Base-by-base conservation (phyloP, 2,888 invertebrate species). In the Oligia fasciuncula region DNA sequence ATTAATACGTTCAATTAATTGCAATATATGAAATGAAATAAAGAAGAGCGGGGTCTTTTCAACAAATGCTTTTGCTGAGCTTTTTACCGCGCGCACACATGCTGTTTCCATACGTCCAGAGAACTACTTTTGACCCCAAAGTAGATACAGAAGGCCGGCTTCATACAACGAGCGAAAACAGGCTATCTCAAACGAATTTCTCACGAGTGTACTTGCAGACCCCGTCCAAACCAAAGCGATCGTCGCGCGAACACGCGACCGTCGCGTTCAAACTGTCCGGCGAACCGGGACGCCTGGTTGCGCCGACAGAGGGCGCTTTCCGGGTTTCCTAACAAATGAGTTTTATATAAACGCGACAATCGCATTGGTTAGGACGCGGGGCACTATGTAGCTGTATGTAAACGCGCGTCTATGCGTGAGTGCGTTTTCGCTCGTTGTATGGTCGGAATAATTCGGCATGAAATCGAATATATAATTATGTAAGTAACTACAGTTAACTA, bases 1-100 rank as follows among this genome's bases (percentile, higher is more conserved):
- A 54, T 23, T 19, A 54, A 54, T 23, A 14, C 29, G 6, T 51
- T 57, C 46, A 19, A 13, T 65, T 65, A 4, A 9, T 46, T 54
- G 13, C 19, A 13, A 19, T 76, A 11, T n/a, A 46, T n/a, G 5
- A 51, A 77, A 35, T n/a, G 2, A 51, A 77, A 40, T 40, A n/a
- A 29, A 78, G 17, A 65, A 54, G 13, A 51, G 17, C 17, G 23
- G 49, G 11, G n/a, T 63, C 5, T 35, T 29, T 19, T 62, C n/a
- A 68, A 51, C 35, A 62, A 75, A 68, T 54, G 51, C n/a, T 60
- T 67, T 62, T 46, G 51, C 35, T 29, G 51, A 23, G n/a, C n/a
- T 46, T 46, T 49, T 46, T 49, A 62, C 6, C 6, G n/a, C 51
- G 46, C 46, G 29, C 40, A 29, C 49, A 57, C 23, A 54, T 63